Evolutionary conservation across 2,113 vertebrate genomes (phyloP), one percentile per base, ranked within the genome.

Genomic region (Lethenteron camtschaticum): DNA sequence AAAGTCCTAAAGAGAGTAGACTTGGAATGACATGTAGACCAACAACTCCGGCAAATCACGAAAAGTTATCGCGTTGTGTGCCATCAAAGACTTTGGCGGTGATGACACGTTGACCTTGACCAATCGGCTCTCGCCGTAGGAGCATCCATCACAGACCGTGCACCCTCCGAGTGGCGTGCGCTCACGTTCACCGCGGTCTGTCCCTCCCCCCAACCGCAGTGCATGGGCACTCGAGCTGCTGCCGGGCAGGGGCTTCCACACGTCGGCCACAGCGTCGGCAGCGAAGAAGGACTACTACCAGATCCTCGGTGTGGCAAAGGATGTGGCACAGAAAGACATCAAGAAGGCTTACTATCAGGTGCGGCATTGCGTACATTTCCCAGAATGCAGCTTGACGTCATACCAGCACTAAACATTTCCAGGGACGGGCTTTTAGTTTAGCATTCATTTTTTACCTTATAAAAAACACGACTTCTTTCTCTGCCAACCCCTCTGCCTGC

Each of bases 311-410:
- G 85, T 96, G 3, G 82, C 90, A 57, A 86, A 84, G 70, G 79
- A 76, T 9, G 83, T 91, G 69, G 85, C 79, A 41, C 90, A 91
- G 79, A 96, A 96, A 75, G 94, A 99, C 73, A 95, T 99, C 76
- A 99, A 96, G 79, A 95, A 96, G 77, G 88, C 94, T 2, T 97
- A 96, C 77, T 96, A 96, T 75, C 90, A 96, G 87, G 94, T 89
- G 72, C 74, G 82, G n/a, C 63, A 8, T 41, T 41, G 41, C 4
- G 41, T 41, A 41, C 41, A 41, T 41, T 41, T 41, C 41, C 41
- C 41, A 41, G 41, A 41, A 41, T 41, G 41, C 41, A 41, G 41
- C 41, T 41, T 41, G 41, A 41, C 41, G 41, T 41, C 41, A 41
- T 41, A 41, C 41, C 41, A 41, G 41, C 41, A 41, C 41, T 41